Percentiles rank a stretch among this genome's conserved stretches.
These are phyloP conservation scores for Gymnocheta viridis DNA, from an alignment of 2,888 invertebrate genomes.

Conservation along the genomic window DNA sequence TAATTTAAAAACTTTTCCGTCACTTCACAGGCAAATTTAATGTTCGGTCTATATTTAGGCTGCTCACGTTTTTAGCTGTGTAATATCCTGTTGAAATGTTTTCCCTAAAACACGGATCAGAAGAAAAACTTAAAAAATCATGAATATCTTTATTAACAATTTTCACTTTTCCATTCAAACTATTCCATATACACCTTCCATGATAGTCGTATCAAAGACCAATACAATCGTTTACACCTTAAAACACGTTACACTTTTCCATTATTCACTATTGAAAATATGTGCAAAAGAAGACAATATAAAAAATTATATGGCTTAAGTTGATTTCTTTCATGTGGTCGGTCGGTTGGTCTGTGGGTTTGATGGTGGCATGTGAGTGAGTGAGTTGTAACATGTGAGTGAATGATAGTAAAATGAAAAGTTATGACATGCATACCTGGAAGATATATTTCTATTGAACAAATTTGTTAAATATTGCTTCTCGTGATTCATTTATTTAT, in stretches of 20 bases:
- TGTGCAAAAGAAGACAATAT: not conserved
- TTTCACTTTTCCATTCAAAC: not conserved
- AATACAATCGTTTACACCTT: constrained; percentile 52
- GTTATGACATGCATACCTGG: constrained; percentile 58
- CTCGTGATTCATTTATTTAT: constrained; percentile 18
- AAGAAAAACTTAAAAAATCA: too few relatives aligned
- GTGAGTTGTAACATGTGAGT: constrained; percentile 17
- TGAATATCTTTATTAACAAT: not conserved
- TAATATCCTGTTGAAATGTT: too few relatives aligned
- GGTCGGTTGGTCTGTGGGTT: constrained; percentile 7
- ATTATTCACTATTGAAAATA: constrained; percentile 46
- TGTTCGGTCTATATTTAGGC: not conserved
- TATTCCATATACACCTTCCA: not conserved
- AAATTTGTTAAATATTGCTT: constrained; percentile 39
- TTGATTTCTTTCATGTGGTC: constrained; percentile 41
- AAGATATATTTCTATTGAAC: constrained; percentile 32
- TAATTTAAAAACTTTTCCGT: not conserved
- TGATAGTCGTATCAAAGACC: not conserved
- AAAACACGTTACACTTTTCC: constrained; percentile 53
- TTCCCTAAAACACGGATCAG: not conserved
- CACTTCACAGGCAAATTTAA: not conserved
- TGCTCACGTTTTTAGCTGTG: not conserved
- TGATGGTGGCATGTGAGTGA: not conserved
- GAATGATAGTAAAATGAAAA: constrained; percentile 32
- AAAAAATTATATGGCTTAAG: constrained; percentile 21